Percentiles rank a stretch among this genome's conserved stretches.
Conservation (phyloP, 2,888 invertebrate genomes). For the Leucania comma region DNA sequence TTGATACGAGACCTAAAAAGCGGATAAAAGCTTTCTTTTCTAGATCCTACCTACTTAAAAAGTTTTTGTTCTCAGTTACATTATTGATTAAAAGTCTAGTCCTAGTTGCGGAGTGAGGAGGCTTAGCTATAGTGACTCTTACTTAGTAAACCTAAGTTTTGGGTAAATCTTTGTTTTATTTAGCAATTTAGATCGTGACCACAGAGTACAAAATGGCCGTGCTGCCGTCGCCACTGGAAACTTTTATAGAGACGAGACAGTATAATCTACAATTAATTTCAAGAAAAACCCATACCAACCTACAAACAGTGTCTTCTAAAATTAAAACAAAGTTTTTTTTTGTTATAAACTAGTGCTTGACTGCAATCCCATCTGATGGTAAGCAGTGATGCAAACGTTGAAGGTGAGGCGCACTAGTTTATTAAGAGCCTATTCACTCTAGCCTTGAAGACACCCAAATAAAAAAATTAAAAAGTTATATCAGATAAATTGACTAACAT, state of each 20-base stretch:
- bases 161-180: background rate
- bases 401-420: too few species aligned
- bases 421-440: too few species aligned
- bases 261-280: too few species aligned
- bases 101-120: background rate
- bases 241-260: background rate
- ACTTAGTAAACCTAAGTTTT: background rate
- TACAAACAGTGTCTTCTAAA: too few species aligned
- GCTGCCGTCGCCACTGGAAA: background rate
- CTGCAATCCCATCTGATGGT: too few species aligned
- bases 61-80: slow-evolving; percentile 12
- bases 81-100: slow-evolving; percentile 4
- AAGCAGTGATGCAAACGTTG: too few species aligned
- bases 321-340: too few species aligned
- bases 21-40: slow-evolving; percentile 4
- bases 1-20: slow-evolving; percentile 13
- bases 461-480: too few species aligned
- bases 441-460: too few species aligned
- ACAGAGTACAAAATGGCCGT: background rate
- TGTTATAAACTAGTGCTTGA: too few species aligned
- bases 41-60: background rate
- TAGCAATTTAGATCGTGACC: background rate
- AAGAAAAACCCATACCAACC: too few species aligned
- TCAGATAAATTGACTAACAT: too few species aligned
- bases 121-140: background rate